phyloP scores from a whole-genome alignment of 2,113 vertebrate species.

The Sinocyclocheilus anophthalmus region DNA sequence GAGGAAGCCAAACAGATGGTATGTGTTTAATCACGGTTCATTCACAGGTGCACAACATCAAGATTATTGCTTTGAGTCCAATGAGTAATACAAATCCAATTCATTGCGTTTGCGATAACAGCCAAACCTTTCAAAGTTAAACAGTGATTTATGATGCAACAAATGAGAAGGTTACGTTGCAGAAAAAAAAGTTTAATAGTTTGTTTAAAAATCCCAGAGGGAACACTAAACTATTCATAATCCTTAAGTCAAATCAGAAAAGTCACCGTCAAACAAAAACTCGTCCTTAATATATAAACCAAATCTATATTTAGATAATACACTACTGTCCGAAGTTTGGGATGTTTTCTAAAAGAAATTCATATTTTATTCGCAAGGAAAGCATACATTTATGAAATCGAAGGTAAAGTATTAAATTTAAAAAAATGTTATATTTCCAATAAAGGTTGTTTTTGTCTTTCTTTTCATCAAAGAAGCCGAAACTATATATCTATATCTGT shows the following conservation, averaged over 20 bases:
- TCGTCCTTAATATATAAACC: background rate
- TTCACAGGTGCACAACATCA: background rate
- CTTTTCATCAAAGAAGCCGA: too few species aligned
- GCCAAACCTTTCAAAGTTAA: background rate
- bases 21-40: constrained; percentile 61
- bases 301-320: too few species aligned
- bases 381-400: too few species aligned
- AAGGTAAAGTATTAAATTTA: too few species aligned
- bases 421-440: too few species aligned
- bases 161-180: background rate
- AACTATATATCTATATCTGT: too few species aligned
- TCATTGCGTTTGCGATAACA: background rate
- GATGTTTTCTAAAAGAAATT: too few species aligned
- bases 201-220: background rate
- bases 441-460: too few species aligned
- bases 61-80: background rate
- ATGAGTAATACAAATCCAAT: too few species aligned
- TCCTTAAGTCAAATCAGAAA: background rate
- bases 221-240: background rate
- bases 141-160: background rate
- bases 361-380: too few species aligned
- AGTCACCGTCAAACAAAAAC: background rate
- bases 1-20: constrained; percentile 95
- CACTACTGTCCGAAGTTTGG: too few species aligned
- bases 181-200: background rate